A percentile compares a stretch with the other conserved stretches of the same genome.
Conservation (phyloP, 2,113 vertebrate species). For the Motacilla alba region DNA sequence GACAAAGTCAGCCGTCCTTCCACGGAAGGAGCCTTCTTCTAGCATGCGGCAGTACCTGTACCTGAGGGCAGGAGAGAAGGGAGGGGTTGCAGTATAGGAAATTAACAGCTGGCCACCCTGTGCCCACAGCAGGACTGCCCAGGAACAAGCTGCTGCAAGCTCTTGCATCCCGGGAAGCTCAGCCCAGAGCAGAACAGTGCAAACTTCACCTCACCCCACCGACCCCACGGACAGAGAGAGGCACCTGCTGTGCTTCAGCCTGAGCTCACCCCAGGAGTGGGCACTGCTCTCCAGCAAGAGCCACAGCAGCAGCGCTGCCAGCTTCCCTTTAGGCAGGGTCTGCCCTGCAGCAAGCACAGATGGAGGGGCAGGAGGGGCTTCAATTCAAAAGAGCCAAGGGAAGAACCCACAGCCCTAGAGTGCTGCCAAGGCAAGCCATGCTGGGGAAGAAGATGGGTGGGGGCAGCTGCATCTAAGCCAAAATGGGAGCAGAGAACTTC, state of each 20-base stretch:
- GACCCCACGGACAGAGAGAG: not conserved
- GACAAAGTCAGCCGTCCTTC: slow-evolving; percentile 86
- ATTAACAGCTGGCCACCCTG: not conserved
- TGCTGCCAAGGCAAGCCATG: not conserved
- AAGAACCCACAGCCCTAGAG: not conserved
- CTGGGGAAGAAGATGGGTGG: not conserved
- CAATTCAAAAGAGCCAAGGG: not conserved
- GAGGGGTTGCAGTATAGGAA: slow-evolving; percentile 72
- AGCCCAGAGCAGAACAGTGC: not conserved
- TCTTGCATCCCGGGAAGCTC: not conserved
- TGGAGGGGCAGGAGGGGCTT: not conserved
- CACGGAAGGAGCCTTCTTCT: slow-evolving; percentile 86
- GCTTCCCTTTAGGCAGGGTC: not conserved
- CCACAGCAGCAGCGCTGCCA: not conserved
- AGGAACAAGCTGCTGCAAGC: not conserved
- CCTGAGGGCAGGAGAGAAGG: slow-evolving; percentile 61
- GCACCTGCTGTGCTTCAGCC: not conserved
- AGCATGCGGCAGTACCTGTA: slow-evolving; percentile 89
- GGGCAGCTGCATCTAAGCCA: not conserved
- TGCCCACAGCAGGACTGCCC: rapidly evolving
- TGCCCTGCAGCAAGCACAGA: not conserved
- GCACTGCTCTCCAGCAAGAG: not conserved
- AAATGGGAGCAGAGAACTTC: not conserved
- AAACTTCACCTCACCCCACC: not conserved
- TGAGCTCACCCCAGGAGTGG: not conserved